These are phyloP conservation scores for Erpobdella octoculata DNA, from an alignment of 2,888 invertebrate genomes.

Conservation along the genomic window DNA sequence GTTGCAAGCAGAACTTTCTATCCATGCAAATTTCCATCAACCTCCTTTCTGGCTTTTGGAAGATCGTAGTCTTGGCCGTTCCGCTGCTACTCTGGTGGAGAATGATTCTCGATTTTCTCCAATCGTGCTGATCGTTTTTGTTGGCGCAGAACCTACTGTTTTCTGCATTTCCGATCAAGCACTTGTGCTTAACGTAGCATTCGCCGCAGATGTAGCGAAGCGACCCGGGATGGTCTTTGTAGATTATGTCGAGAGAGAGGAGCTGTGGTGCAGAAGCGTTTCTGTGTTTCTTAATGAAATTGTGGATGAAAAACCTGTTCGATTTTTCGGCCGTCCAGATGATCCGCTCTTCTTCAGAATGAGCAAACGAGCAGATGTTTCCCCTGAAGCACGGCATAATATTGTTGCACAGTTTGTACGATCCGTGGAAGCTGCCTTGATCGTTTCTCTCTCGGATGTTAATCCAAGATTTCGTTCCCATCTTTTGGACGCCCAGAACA, in stretches of 20 bases:
- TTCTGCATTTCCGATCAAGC: background rate
- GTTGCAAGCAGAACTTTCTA: background rate
- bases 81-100: background rate
- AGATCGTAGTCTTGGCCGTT: background rate
- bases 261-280: background rate
- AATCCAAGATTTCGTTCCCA: slow-evolving; percentile 37
- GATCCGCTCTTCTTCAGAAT: slow-evolving; percentile 42
- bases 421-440: slow-evolving; percentile 43
- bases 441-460: slow-evolving; percentile 42
- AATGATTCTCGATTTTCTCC: background rate
- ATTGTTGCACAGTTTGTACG: slow-evolving; percentile 43
- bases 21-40: background rate
- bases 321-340: slow-evolving; percentile 47
- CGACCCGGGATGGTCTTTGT: background rate
- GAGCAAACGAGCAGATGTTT: slow-evolving; percentile 45
- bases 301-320: slow-evolving; percentile 43
- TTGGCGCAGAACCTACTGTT: background rate
- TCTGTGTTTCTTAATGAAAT: slow-evolving; percentile 42
- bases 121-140: background rate
- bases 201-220: background rate
- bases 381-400: slow-evolving; percentile 33
- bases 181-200: background rate
- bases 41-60: background rate
- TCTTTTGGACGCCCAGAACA: slow-evolving; percentile 40
- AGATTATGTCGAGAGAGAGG: background rate